These are phyloP conservation scores for Bruchidius siliquastri DNA, from an alignment of 2,888 invertebrate genomes.

Conservation along the genomic window DNA sequence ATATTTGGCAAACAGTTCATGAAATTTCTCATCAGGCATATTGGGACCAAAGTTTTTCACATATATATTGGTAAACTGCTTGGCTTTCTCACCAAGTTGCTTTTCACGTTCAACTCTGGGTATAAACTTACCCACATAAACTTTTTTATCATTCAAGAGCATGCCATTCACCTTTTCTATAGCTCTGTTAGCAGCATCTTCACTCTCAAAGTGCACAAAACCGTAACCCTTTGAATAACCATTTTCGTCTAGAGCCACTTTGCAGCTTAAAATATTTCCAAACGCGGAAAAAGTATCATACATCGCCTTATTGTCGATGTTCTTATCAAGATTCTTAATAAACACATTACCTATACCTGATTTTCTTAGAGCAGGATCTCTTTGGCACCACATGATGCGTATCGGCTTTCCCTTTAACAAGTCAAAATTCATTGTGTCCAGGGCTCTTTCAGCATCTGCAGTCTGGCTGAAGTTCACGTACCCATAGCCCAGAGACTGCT, in stretches of 20 bases:
- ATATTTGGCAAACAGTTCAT: constrained; percentile 86
- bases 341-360: constrained; percentile 99
- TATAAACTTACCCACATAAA: constrained; percentile 96
- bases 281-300: constrained; percentile 99
- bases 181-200: constrained; percentile 93
- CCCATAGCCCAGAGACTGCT: constrained; percentile 97
- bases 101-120: constrained; percentile 95
- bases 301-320: constrained; percentile 98
- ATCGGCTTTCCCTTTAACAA: constrained; percentile 94
- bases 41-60: constrained; percentile 97
- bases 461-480: constrained; percentile 99
- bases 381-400: constrained; percentile 99
- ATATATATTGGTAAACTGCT: constrained; percentile 95
- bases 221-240: constrained; percentile 92
- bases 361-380: constrained; percentile 95
- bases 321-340: constrained; percentile 97
- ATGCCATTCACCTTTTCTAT: constrained; percentile 98
- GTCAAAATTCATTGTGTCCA: constrained; percentile 99
- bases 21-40: constrained; percentile 80
- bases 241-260: constrained; percentile 93
- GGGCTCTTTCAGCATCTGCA: constrained; percentile 95
- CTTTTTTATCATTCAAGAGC: constrained; percentile 97
- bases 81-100: constrained; percentile 92
- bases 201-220: constrained; percentile 98
- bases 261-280: constrained; percentile 97